These are phyloP conservation scores for Geodia barretti DNA, from an alignment of 37 sponge, comb jelly and placozoan genomes.

Conservation along the genomic window DNA sequence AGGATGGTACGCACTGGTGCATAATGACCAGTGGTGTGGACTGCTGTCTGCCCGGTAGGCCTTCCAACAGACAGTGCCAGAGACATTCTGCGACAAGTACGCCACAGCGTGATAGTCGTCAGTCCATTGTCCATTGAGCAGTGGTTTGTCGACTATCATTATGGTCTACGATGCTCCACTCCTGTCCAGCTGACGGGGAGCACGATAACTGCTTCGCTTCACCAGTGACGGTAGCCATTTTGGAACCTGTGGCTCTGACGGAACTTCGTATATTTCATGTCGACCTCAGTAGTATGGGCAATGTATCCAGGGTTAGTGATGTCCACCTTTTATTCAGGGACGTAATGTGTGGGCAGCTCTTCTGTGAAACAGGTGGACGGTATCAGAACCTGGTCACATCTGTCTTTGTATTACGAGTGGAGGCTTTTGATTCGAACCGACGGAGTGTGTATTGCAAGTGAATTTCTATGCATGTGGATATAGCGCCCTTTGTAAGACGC, in stretches of 20 bases:
- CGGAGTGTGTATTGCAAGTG: not conserved
- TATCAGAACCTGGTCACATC: not conserved
- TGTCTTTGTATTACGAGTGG: no score
- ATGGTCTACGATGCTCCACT: no score
- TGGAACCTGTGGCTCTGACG: constrained; percentile 52
- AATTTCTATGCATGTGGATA: no score
- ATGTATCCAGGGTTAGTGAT: not conserved
- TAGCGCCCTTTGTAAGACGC: no score
- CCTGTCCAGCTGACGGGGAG: constrained; percentile 5
- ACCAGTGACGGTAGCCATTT: constrained; percentile 30
- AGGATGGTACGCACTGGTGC: constrained; percentile 20
- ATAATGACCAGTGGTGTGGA: constrained; percentile 31
- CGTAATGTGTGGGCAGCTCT: not conserved
- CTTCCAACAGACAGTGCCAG: constrained; percentile 26
- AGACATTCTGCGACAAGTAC: not conserved
- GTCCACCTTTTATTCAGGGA: not conserved
- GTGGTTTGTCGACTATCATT: no score
- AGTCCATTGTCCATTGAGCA: no score
- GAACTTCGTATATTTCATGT: constrained; percentile 21
- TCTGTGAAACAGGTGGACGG: not conserved
- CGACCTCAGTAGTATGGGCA: constrained; percentile 6
- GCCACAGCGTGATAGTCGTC: not conserved
- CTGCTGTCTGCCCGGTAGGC: constrained; percentile 43
- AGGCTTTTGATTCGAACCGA: no score
- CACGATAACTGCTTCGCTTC: constrained; percentile 9